These are phyloP conservation scores for Macrobrachium rosenbergii DNA, from an alignment of 1,140 invertebrate genomes.

Conservation along the genomic window DNA sequence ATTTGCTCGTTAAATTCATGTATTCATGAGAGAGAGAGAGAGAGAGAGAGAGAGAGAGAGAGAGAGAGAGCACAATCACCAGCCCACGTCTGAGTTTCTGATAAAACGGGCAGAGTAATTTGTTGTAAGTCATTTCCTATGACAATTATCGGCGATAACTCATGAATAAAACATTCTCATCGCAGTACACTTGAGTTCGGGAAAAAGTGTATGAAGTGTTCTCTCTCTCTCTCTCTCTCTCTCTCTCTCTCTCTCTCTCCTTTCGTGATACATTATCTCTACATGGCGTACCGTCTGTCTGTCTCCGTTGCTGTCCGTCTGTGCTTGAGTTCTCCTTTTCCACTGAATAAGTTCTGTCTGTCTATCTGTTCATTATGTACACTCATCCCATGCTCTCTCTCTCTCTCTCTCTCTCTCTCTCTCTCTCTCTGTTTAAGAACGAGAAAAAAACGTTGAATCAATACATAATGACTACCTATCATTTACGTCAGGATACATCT, in stretches of 20 bases:
- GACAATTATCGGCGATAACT: too few species aligned
- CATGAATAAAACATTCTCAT: too few species aligned
- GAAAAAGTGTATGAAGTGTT: neutral
- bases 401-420: slow-evolving; percentile 28
- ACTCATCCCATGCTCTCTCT: neutral
- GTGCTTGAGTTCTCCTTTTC: neutral
- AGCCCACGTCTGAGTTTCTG: too few species aligned
- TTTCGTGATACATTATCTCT: neutral
- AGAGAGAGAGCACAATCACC: too few species aligned
- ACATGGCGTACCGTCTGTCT: neutral
- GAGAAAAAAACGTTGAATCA: too few species aligned
- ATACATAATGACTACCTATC: neutral
- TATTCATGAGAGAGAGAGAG: too few species aligned
- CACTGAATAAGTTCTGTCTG: too few species aligned
- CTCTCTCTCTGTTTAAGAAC: slow-evolving; percentile 1
- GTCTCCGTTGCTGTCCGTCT: neutral
- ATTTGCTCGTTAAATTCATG: too few species aligned
- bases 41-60: too few species aligned
- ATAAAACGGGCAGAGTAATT: too few species aligned
- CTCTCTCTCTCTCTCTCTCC: slow-evolving; percentile 34
- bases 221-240: slow-evolving; percentile 36
- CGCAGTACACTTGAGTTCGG: neutral
- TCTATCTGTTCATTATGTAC: neutral
- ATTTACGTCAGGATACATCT: neutral
- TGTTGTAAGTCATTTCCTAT: too few species aligned